These are phyloP conservation scores for Drosophila pandora DNA, from an alignment of 1,140 invertebrate genomes.

Conservation along the genomic window DNA sequence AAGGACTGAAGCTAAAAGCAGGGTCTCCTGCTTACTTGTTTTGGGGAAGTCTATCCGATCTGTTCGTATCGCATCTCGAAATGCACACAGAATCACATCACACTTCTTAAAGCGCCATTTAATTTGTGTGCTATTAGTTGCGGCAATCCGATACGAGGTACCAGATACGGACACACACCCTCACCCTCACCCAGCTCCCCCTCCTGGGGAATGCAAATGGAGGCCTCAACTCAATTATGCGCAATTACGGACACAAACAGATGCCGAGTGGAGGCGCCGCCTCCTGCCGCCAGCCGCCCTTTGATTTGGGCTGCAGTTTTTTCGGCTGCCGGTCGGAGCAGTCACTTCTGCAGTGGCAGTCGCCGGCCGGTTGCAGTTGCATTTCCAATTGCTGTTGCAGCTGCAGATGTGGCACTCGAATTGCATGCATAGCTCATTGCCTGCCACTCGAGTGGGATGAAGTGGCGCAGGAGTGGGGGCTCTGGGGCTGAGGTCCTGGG, in stretches of 20 bases:
- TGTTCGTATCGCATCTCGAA: no score
- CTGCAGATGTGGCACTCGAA: constrained; percentile 69
- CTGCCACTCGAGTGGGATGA: constrained; percentile 69
- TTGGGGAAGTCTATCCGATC: not conserved
- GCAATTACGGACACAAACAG: constrained; percentile 78
- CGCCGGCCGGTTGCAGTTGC: constrained; percentile 37
- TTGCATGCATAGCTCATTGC: constrained; percentile 80
- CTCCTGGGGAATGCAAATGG: not conserved
- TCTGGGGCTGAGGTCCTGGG: not conserved
- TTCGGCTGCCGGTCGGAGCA: constrained; percentile 46
- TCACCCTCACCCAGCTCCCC: not conserved
- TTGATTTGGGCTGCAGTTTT: constrained; percentile 36
- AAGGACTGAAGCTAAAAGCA: not conserved
- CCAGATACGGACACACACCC: no score
- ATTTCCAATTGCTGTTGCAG: constrained; percentile 20
- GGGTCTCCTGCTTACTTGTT: not conserved
- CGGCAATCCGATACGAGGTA: not conserved
- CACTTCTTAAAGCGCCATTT: not conserved
- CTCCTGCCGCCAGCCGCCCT: constrained; percentile 11
- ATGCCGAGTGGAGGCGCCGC: constrained; percentile 25
- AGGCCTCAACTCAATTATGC: constrained; percentile 74
- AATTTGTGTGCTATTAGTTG: not conserved
- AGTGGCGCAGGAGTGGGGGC: constrained; percentile 19
- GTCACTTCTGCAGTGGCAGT: constrained; percentile 34
- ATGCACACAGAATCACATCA: no score